Base-by-base conservation (phyloP, 2,888 invertebrate species). In the Scotopteryx bipunctaria region DNA sequence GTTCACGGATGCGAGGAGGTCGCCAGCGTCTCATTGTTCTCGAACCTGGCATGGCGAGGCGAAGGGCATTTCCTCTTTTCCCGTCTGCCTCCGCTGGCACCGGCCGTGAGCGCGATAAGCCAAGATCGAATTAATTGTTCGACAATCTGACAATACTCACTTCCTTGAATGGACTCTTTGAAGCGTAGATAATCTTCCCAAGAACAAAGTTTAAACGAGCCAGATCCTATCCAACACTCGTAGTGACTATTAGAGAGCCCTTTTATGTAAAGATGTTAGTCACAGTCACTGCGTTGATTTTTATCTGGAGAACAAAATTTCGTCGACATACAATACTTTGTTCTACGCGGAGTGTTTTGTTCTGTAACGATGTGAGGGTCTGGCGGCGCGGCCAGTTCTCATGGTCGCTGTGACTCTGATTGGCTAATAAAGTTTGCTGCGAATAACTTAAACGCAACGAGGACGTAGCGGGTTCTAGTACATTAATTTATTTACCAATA, bases 51-150 rank as follows among this genome's bases (percentile, higher is more conserved):
- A 73, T 67, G 76, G 74, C 75, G 76, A 73, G 66, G 67, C 81
- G 76, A 83, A 87, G 86, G 86, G 83, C 83, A 82, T 75, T 83
- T 86, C 82, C 86, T 83, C 70, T 76, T 80, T 75, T 72, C 73
- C 66, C 63, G 61, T 61, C 62, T 27, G 66, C 56, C 68, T 74
- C 36, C 31, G 29, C 36, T 31, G 29, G 14, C 19, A 23, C 21
- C 9, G 82, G 61, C 86, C 85, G 68, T 86, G 85, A 77, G 64
- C 64, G 60, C 69, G 67, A 70, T 67, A 69, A 70, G 63, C 62
- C 59, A 59, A 70, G 67, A 73, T 75, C 67, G 62, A 59, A 65
- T 66, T 65, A 57, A 69, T 68, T 71, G 68, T 59, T 45, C 50
- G 45, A 53, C 43, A 55, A 61, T 52, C 47, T 38, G 42, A 55